Evolutionary conservation across 2,113 vertebrate genomes (phyloP).

Genomic region (Odocoileus virginianus): DNA sequence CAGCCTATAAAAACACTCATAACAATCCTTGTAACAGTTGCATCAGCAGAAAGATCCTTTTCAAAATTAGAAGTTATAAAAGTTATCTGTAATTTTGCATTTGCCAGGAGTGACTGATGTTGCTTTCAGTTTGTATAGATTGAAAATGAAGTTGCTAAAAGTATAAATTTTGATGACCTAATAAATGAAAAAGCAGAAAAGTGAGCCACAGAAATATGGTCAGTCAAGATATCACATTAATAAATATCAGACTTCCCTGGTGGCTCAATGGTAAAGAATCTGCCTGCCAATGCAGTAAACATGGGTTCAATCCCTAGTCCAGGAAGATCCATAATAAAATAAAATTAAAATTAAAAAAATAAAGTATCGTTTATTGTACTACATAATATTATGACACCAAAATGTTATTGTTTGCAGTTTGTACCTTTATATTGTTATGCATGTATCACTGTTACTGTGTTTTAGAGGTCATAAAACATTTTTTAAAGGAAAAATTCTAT

Average conservation of each 20-base stretch:
- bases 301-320: background rate
- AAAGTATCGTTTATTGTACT: background rate
- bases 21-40: background rate
- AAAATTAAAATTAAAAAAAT: background rate
- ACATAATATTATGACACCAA: background rate
- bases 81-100: slow-evolving; percentile 12
- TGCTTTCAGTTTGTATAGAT: background rate
- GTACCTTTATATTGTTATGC: background rate
- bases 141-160: slow-evolving; percentile 50
- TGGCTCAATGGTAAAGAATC: background rate
- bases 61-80: slow-evolving; percentile 48
- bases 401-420: slow-evolving; percentile 13
- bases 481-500: background rate
- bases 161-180: slow-evolving; percentile 18
- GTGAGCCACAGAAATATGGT: slow-evolving; percentile 21
- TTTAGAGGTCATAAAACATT: background rate
- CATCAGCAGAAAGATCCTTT: slow-evolving; percentile 16
- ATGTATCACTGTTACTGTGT: background rate
- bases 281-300: background rate
- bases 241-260: background rate
- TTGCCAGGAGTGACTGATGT: slow-evolving; percentile 32
- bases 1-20: slow-evolving; percentile 14
- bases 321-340: background rate
- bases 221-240: slow-evolving; percentile 16
- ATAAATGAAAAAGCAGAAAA: slow-evolving; percentile 43